A percentile compares a stretch with the other conserved stretches of the same genome.
Conservation (phyloP, 2,797 vertebrate genomes). For the Lycodopsis pacificus region DNA sequence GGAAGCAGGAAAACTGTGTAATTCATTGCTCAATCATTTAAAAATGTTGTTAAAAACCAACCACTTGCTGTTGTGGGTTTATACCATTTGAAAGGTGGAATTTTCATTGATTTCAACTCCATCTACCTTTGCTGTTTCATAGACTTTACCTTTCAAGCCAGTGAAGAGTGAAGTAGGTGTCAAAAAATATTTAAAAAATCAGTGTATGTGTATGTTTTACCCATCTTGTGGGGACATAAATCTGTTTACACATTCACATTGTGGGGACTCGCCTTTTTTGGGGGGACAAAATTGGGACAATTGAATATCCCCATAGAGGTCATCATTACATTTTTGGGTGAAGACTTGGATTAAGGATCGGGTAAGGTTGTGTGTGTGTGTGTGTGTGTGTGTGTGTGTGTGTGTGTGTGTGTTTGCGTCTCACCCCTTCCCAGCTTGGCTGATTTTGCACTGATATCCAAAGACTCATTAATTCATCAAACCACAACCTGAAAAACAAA, state of each 20-base stretch:
- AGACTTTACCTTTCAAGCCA: slow-evolving; percentile 15
- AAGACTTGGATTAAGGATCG: background rate
- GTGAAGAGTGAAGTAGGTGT: background rate
- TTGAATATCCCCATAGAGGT: background rate
- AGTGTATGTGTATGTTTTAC: background rate
- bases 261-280: background rate
- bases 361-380: background rate
- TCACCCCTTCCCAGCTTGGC: slow-evolving; percentile 98
- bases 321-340: background rate
- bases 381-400: slow-evolving; percentile 11
- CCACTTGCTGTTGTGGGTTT: slow-evolving; percentile 11
- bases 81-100: slow-evolving; percentile 20
- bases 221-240: background rate
- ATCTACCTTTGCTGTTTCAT: background rate
- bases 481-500: slow-evolving; percentile 91
- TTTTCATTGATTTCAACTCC: slow-evolving; percentile 25
- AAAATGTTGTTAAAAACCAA: slow-evolving; percentile 5
- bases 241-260: background rate
- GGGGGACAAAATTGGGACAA: too few relatives aligned
- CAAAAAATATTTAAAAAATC: background rate
- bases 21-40: slow-evolving; percentile 30
- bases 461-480: slow-evolving; percentile 95
- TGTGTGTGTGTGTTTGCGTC: slow-evolving; percentile 52
- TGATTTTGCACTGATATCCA: slow-evolving; percentile 98
- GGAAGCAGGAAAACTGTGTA: slow-evolving; percentile 21